phyloP scores from a whole-genome alignment of 2,113 vertebrate genomes.

The Ailuropoda melanoleuca region DNA sequence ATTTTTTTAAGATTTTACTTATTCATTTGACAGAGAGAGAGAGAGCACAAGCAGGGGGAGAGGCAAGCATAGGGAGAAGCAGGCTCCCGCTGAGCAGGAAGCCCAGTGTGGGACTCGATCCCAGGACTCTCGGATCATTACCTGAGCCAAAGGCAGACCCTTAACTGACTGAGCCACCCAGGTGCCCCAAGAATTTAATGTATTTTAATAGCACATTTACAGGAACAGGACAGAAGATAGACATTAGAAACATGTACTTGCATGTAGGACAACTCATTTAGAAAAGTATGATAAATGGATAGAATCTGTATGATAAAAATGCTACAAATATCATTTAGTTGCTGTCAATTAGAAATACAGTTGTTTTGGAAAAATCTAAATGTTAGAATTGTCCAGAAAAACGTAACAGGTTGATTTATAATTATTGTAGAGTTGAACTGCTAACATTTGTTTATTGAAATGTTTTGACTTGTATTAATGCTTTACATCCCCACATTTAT shows the following conservation, averaged over 20 bases:
- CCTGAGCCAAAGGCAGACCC: background rate
- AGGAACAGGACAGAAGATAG: constrained; percentile 86
- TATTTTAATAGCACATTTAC: constrained; percentile 88
- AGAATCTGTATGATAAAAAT: constrained; percentile 85
- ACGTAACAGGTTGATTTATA: constrained; percentile 86
- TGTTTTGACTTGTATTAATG: constrained; percentile 77
- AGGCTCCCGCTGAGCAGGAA: no score
- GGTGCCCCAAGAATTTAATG: constrained; percentile 75
- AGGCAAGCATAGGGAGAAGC: no score
- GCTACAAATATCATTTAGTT: constrained; percentile 84
- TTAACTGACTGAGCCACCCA: no score
- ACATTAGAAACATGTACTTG: constrained; percentile 87
- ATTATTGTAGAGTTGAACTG: constrained; percentile 85
- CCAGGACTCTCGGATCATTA: background rate
- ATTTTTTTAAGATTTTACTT: no score
- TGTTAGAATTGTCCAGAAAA: constrained; percentile 88
- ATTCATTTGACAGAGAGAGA: no score
- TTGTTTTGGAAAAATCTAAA: constrained; percentile 84
- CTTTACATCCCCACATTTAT: background rate
- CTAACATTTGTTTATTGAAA: constrained; percentile 81
- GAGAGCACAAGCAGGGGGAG: no score
- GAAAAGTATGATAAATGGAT: constrained; percentile 85
- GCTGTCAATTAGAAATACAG: constrained; percentile 84
- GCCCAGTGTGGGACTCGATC: no score
- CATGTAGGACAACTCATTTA: constrained; percentile 87